Evolutionary conservation across 2,888 invertebrate species (phyloP).

Genomic region (Drosophila prolongata): DNA sequence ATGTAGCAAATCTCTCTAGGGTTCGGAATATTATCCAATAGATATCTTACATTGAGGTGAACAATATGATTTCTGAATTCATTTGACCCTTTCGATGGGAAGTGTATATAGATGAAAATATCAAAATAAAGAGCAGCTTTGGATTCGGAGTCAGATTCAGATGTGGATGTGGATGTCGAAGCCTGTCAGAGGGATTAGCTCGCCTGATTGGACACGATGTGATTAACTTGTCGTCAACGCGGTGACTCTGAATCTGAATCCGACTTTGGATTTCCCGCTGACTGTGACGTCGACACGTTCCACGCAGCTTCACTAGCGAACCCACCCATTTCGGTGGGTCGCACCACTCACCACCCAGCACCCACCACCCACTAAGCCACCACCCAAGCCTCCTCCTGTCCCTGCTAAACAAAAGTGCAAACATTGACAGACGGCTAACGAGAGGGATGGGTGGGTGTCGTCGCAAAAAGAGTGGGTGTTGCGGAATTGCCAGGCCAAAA

Average conservation of each 20-base stretch:
- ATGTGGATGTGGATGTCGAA: constrained; percentile 24
- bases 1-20: too few relatives aligned
- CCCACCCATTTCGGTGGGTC: constrained; percentile 7
- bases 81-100: neutral
- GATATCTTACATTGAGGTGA: too few relatives aligned
- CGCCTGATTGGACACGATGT: constrained; percentile 82
- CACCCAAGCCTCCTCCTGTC: constrained; percentile 6
- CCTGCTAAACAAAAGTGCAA: constrained; percentile 43
- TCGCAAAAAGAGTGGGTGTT: constrained; percentile 1
- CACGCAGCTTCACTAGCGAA: constrained; percentile 15
- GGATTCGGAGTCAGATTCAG: constrained; percentile 1
- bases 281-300: constrained; percentile 45
- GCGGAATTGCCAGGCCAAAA: constrained; percentile 49
- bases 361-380: neutral
- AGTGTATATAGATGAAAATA: constrained; percentile 16
- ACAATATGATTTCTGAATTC: neutral
- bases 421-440: constrained; percentile 37
- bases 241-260: constrained; percentile 21
- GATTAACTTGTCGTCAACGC: constrained; percentile 78
- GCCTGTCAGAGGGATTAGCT: constrained; percentile 74
- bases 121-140: constrained; percentile 20
- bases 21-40: too few relatives aligned
- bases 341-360: constrained; percentile 37
- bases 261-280: constrained; percentile 10
- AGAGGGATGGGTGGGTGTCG: neutral